Evolutionary conservation across 2,113 vertebrate species (phyloP), one percentile per base, ranked within the genome.

Genomic region (Campylomormyrus numenius): DNA sequence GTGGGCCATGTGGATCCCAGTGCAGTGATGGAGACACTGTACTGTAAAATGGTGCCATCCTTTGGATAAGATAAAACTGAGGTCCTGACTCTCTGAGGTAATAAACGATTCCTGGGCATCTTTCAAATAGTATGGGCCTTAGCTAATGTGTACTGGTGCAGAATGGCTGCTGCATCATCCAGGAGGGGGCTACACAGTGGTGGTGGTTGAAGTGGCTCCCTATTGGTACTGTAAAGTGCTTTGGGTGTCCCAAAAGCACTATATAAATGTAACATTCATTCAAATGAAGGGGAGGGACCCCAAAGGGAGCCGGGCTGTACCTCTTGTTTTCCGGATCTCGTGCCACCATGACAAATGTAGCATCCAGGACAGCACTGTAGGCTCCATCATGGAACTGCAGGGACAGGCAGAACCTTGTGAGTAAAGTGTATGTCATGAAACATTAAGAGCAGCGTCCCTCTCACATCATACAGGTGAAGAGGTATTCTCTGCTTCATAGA

Each of bases 341-440:
- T 62, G 98, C 97, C 93, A 99, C 98, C 98, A 99, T 99, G 89
- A 99, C 98, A 91, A 99, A 99, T 0, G 98, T 99, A 74, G 98
- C 98, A 80, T 98, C 97, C 91, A 99, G 93, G 87, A 99, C 95
- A 0, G 97, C 97, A 42, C 91, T 94, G 90, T 97, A 99, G 3
- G 94, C 93, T n/a, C 95, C 96, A 46, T 94, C 93, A 0, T 95
- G 92, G 90, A 90, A 95, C 96, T 97, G 92, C 1, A 24, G 74
- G 90, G 70, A 91, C 1, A 89, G n/a, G 9, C 8, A 50, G 9
- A 85, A 48, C 35, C 10, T 70, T 42, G 46, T 24, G 0, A 85
- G n/a, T 52, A 35, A 4, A 70, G 62, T 70, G 27, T n/a, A 56
- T 9, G n/a, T 10, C 83, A 85, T 31, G 3, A 5, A 3, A 77